These are phyloP conservation scores for Paramormyrops hopkinsi DNA, from an alignment of 2,797 vertebrate species.

Conservation along the genomic window DNA sequence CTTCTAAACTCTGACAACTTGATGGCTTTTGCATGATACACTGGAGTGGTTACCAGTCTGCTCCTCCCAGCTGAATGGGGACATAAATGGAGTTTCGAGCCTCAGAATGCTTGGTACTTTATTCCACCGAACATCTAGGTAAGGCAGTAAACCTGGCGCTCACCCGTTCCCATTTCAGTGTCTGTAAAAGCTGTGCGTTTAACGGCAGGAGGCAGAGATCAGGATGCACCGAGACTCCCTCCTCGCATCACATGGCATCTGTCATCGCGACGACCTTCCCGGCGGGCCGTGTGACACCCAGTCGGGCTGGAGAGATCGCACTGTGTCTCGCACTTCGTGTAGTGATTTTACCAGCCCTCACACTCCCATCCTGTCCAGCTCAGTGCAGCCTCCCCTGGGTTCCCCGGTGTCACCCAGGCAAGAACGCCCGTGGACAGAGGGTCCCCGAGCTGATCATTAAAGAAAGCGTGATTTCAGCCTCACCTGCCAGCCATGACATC, in stretches of 20 bases:
- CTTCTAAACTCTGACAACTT: background rate
- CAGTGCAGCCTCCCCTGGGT: background rate
- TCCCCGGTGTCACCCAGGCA: background rate
- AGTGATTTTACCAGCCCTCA: background rate
- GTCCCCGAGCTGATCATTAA: slow-evolving; percentile 17
- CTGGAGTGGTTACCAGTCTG: background rate
- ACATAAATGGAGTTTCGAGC: background rate
- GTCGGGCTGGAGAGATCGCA: background rate
- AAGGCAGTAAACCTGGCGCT: background rate
- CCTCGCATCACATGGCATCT: background rate
- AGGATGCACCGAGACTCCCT: background rate
- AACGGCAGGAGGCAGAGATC: background rate
- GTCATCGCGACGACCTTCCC: background rate
- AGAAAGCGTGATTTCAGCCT: background rate
- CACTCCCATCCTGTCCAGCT: background rate
- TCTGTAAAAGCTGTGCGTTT: background rate
- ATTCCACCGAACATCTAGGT: background rate
- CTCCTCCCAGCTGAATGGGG: background rate
- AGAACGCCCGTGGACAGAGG: background rate
- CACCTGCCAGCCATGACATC: background rate
- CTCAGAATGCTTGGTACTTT: background rate
- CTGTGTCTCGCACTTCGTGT: background rate
- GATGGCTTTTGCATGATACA: background rate
- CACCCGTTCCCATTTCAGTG: background rate
- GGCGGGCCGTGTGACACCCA: background rate